Base-by-base conservation (phyloP, 2,113 vertebrate species). In the Rhadina sibilatrix region DNA sequence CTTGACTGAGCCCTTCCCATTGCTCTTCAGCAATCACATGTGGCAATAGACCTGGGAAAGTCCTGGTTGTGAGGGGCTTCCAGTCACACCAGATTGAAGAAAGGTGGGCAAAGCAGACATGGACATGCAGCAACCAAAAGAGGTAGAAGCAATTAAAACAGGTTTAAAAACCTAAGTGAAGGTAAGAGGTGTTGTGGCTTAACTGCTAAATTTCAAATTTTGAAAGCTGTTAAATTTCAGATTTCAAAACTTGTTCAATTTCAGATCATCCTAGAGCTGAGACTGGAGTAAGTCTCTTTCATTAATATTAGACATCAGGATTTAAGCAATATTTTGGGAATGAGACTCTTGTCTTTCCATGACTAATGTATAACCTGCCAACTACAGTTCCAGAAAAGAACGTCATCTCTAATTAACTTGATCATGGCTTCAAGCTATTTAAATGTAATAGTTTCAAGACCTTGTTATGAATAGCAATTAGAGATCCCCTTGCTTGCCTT, bases 391-490 rank as follows among this genome's bases (percentile, higher is more conserved):
- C 16, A 50, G 66, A 83, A 79, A 90, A 85, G 33, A 93, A 44
- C 49, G 52, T 68, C 1, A 66, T 79, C 50, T 71, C 53, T 82
- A 81, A 90, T 86, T 94, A 57, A 54, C 53, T 66, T 83, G 65
- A 66, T 87, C 30, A 3, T 5, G 8, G 53, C 56, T 64, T 76
- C 57, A 86, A 83, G 57, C 70, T 83, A 59, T 79, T 93, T 85
- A 79, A 95, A 79, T 86, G 27, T 35, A 50, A 59, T 75, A 50
- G 47, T 68, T 96, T 53, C 23, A 64, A 68, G 49, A 75, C 75
- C 44, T 72, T 19, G 40, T 83, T 93, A 53, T 90, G 89, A 88
- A 86, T 86, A 86, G 61, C 66, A 90, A 86, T 90, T 63, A 88
- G 53, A 75, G 10, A 86, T 83, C 49, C 27, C 30, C 17, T 71